Evolutionary conservation across 2,797 vertebrate genomes (phyloP), one percentile per base, ranked within the genome.

Genomic region (Geotrypetes seraphini): DNA sequence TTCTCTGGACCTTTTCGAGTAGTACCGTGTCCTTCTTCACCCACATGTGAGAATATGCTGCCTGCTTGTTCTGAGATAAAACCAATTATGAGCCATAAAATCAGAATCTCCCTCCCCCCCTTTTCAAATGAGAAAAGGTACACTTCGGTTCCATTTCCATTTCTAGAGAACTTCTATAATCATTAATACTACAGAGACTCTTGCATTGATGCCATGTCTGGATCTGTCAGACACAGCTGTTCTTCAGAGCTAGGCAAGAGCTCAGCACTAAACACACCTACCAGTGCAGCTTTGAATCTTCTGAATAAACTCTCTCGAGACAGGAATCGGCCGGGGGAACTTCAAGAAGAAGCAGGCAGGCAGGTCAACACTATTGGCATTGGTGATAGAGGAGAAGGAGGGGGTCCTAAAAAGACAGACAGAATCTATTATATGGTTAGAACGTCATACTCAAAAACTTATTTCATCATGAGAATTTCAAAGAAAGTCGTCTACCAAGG

Each of bases 301-400:
- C 69, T 96, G 89, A 53, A 99, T 90, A 58, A 93, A 96, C 24
- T 88, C 83, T 49, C 83, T 74, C 4, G 93, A 96, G 56, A 97
- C 92, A n/a, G 96, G 94, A 51, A 96, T 89, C 43, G 93, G 90
- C 13, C 66, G 76, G 25, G 90, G 92, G 73, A 97, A 91, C 54
- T 96, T 98, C 38, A 99, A 83, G 75, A 94, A 97, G 73, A 97
- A 99, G 58, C 92, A 96, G 19, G 93, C 95, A 7, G 96, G 96
- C 49, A 97, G 73, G 43, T 99, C 96, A 61, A 99, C 91, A n/a
- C 91, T 97, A 79, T 98, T 99, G 40, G 96, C 84, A 70, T 93
- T 96, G 31, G 92, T 96, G 60, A 96, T 70, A 1, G 86, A 85
- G 2, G 95, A 93, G 71, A 98, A 99, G 2, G 95, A 95, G 0